These are phyloP conservation scores for Netelia virgata DNA, from an alignment of 2,888 invertebrate species.

Conservation along the genomic window DNA sequence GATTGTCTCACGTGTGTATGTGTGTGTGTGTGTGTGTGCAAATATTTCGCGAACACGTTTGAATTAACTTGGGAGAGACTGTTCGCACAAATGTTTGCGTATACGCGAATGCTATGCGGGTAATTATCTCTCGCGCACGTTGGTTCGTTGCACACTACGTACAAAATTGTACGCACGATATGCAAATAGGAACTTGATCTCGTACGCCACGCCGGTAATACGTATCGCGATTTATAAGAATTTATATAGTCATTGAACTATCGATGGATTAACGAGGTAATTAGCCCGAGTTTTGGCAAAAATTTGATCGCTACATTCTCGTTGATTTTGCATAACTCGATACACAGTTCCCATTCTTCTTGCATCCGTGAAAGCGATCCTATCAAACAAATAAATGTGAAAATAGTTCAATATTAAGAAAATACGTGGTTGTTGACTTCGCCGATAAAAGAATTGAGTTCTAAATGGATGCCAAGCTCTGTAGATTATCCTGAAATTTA, in stretches of 20 bases:
- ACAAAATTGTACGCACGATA: background rate
- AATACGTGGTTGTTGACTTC: too few species aligned
- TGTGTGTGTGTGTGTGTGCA: background rate
- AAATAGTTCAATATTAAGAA: too few species aligned
- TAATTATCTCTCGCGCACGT: background rate
- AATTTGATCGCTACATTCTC: slow-evolving; percentile 4
- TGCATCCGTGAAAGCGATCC: too few species aligned
- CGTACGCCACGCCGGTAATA: slow-evolving; percentile 12
- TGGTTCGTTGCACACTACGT: background rate
- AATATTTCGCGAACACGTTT: background rate
- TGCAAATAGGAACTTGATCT: slow-evolving; percentile 4
- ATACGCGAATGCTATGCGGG: background rate
- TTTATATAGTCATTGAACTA: slow-evolving; percentile 37
- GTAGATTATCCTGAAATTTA: too few species aligned
- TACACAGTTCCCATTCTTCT: background rate
- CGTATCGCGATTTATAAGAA: slow-evolving; percentile 26
- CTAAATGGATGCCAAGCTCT: too few species aligned
- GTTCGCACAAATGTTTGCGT: slow-evolving; percentile 29
- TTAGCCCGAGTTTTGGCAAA: slow-evolving; percentile 5
- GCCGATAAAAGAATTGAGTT: too few species aligned
- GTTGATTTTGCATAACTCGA: background rate
- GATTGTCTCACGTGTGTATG: background rate
- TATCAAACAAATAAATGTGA: too few species aligned
- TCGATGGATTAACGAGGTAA: slow-evolving; percentile 9
- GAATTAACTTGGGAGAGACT: background rate